phyloP scores from a whole-genome alignment of 2,888 invertebrate species.

The Lasioglossum malachurum region DNA sequence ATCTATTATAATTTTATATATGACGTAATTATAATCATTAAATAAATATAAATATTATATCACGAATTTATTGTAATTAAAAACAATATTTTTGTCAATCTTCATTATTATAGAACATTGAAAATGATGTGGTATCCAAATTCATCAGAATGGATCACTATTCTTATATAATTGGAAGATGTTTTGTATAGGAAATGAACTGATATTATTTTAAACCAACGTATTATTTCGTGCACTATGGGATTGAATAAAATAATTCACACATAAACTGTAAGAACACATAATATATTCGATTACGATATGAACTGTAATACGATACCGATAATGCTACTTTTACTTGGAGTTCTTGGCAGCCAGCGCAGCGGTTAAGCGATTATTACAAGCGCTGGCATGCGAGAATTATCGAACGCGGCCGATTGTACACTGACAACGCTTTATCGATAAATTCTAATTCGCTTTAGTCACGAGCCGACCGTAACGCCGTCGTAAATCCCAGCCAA shows the following conservation, averaged over 20 bases:
- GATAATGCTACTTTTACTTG: slow-evolving; percentile 56
- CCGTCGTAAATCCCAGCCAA: slow-evolving; percentile 6
- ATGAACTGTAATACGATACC: slow-evolving; percentile 13
- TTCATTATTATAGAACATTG: too few species aligned
- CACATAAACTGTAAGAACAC: not conserved
- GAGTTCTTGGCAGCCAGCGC: slow-evolving; percentile 36
- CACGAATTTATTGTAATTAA: too few species aligned
- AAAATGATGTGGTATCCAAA: too few species aligned
- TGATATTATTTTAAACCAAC: not conserved
- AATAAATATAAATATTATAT: too few species aligned
- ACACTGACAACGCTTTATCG: slow-evolving; percentile 26
- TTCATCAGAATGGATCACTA: too few species aligned
- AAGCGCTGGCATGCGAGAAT: slow-evolving; percentile 49
- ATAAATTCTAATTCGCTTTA: slow-evolving; percentile 49
- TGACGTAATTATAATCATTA: too few species aligned
- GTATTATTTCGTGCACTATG: not conserved
- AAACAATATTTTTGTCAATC: too few species aligned
- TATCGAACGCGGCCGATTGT: slow-evolving; percentile 40
- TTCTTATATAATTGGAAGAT: too few species aligned
- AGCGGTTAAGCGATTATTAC: slow-evolving; percentile 32
- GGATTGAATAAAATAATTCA: not conserved
- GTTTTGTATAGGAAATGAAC: not conserved
- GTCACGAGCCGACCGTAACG: slow-evolving; percentile 18
- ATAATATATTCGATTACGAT: slow-evolving; percentile 30
- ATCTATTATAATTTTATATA: too few species aligned